Base-by-base conservation (phyloP, 2,888 invertebrate species). In the Eugnorisma glareosa region DNA sequence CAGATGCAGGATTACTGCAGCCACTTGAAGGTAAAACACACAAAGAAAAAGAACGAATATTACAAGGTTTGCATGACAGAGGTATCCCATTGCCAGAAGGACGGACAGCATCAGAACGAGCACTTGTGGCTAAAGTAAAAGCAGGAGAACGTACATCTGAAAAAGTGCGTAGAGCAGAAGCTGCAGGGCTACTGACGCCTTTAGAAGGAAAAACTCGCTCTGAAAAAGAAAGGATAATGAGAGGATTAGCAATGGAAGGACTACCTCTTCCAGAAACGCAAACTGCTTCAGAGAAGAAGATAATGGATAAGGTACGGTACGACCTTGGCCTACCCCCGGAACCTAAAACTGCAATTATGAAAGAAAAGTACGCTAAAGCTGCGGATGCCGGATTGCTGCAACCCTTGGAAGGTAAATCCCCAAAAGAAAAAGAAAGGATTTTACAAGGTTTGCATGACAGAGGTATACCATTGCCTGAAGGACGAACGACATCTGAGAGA, bases 21-120 rank as follows among this genome's bases (percentile, higher is more conserved):
- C 71, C 71, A 0, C 13, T 71, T 0, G 71, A 71, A 71, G 71
- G 71, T 28, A 71, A 64, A 45, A 35, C 66, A 45, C 31, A 18
- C 0, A 18, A 13, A 45, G 43, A 71, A 54, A 87, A 77, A 0
- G 86, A 89, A 82, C 87, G 83, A 4, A 37, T 83, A 4, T 91
- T 90, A 0, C 89, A 90, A 76, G 85, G 80, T 54, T 79, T 84
- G 11, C 35, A 61, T 61, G n/a, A 21, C 11, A 61, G 2, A 61
- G 31, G 61, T 31, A 61, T 61, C 4, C 59, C 31, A 2, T 31
- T 59, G 18, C 59, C 59, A 1, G 59, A 59, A 6, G 59, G 59
- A 59, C 31, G 59, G 10, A 31, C 59, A 0, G 31, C 59, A 10
- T 59, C 59, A 0, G 59, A 59, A 31, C 18, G 1, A n/a, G 59